Conservation (phyloP, 2,888 invertebrate species). For the Parasteatoda lunata region DNA sequence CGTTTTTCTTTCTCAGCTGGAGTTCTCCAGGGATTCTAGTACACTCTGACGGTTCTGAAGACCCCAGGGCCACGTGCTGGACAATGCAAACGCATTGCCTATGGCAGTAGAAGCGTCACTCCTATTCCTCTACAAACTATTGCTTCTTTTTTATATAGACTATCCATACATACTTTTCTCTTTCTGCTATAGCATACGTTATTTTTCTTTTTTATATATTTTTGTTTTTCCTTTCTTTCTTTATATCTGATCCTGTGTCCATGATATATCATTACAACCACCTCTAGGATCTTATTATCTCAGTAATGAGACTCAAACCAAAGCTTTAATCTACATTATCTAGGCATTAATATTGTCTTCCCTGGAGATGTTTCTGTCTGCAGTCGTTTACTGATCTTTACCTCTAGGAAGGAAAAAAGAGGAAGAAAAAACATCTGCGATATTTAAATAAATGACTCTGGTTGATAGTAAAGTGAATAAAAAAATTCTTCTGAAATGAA, state of each 20-base stretch:
- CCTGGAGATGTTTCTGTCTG: not conserved
- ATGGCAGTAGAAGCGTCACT: slow-evolving; percentile 32
- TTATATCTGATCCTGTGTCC: not conserved
- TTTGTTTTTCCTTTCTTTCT: slow-evolving; percentile 9
- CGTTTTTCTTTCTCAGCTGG: slow-evolving; percentile 19
- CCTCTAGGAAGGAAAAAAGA: not conserved
- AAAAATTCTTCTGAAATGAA: no score
- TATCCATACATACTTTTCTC: not conserved
- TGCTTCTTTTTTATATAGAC: slow-evolving; percentile 7
- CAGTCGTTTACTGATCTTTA: not conserved
- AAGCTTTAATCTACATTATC: slow-evolving; percentile 43
- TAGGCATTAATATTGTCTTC: slow-evolving; percentile 15
- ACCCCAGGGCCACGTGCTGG: slow-evolving; percentile 17
- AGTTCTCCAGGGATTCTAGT: slow-evolving; percentile 33
- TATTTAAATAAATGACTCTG: not conserved
- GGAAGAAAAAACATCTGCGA: not conserved
- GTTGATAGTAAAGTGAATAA: no score
- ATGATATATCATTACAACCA: slow-evolving; percentile 29
- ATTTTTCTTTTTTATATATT: slow-evolving; percentile 9
- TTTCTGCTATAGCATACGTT: no score
- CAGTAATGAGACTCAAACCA: slow-evolving; percentile 24
- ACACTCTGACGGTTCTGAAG: slow-evolving; percentile 27
- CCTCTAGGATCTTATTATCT: slow-evolving; percentile 15
- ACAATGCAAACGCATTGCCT: slow-evolving; percentile 50
- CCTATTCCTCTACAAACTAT: slow-evolving; percentile 8